phyloP scores from a whole-genome alignment of 2,797 vertebrate genomes.

The Neolamprologus multifasciatus region DNA sequence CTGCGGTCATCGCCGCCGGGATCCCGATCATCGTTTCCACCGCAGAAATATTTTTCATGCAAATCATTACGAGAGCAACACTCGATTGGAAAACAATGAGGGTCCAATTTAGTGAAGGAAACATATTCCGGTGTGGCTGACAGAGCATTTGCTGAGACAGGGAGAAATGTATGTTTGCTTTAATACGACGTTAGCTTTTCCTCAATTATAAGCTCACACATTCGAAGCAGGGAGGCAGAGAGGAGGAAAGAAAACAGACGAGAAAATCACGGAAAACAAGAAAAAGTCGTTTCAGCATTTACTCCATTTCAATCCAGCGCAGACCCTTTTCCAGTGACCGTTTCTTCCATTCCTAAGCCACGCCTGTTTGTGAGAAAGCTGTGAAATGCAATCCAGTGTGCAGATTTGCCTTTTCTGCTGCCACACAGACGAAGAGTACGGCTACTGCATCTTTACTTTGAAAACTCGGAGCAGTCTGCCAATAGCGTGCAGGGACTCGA shows the following conservation, averaged over 20 bases:
- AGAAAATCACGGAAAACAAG: neutral
- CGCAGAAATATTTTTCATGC: conserved; percentile 67
- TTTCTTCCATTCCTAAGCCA: conserved; percentile 24
- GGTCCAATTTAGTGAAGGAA: conserved; percentile 47
- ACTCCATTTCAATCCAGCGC: neutral
- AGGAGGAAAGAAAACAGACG: neutral
- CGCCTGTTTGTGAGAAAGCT: conserved; percentile 20
- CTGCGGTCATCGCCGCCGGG: conserved; percentile 65
- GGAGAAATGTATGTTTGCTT: conserved; percentile 36
- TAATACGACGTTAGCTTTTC: conserved; percentile 20
- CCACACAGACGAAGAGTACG: conserved; percentile 16
- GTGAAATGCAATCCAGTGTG: conserved; percentile 28
- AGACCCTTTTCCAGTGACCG: neutral
- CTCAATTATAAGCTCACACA: conserved; percentile 45
- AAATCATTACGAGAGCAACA: conserved; percentile 49
- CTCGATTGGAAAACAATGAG: conserved; percentile 56
- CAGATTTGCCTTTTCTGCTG: conserved; percentile 22
- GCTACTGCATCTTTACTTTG: conserved; percentile 18
- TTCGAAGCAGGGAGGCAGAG: neutral
- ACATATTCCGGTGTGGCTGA: conserved; percentile 55
- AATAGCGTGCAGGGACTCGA: conserved; percentile 5
- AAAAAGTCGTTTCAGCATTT: conserved; percentile 11
- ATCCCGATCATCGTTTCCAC: conserved; percentile 68
- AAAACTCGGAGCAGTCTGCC: conserved; percentile 15
- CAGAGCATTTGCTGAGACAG: conserved; percentile 53